These are phyloP conservation scores for Numenius arquata DNA, from an alignment of 2,113 vertebrate species.

Conservation along the genomic window DNA sequence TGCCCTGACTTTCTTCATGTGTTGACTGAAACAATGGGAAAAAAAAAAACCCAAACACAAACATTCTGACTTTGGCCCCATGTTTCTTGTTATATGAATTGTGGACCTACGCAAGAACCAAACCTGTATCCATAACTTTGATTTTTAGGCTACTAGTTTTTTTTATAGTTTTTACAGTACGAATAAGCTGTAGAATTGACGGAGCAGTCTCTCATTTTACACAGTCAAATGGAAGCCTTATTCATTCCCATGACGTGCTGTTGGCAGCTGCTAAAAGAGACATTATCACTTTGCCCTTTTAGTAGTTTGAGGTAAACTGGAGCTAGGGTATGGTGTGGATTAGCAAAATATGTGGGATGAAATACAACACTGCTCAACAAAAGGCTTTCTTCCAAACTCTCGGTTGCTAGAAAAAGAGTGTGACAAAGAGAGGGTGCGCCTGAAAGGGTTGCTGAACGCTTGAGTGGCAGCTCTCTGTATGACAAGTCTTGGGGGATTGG, in stretches of 20 bases:
- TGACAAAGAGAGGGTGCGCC: constrained; percentile 26
- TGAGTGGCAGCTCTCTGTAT: constrained; percentile 79
- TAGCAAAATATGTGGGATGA: constrained; percentile 30
- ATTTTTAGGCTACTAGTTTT: not conserved
- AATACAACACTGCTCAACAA: not conserved
- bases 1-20: not conserved
- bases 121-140: not conserved
- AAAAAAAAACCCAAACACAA: not conserved
- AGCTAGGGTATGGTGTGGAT: not conserved
- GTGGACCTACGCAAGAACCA: not conserved
- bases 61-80: not conserved
- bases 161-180: not conserved
- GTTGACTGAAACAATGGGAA: not conserved
- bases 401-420: not conserved
- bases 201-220: not conserved
- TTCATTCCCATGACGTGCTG: not conserved
- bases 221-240: not conserved
- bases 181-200: not conserved
- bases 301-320: not conserved
- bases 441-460: constrained; percentile 51
- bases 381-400: constrained; percentile 12
- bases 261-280: constrained; percentile 40
- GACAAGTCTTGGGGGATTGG: constrained; percentile 77
- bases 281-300: constrained; percentile 19
- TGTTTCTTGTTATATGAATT: not conserved